A percentile compares a stretch with the other conserved stretches of the same genome.
Conservation (phyloP, 2,797 vertebrate genomes). For the Anguilla anguilla region DNA sequence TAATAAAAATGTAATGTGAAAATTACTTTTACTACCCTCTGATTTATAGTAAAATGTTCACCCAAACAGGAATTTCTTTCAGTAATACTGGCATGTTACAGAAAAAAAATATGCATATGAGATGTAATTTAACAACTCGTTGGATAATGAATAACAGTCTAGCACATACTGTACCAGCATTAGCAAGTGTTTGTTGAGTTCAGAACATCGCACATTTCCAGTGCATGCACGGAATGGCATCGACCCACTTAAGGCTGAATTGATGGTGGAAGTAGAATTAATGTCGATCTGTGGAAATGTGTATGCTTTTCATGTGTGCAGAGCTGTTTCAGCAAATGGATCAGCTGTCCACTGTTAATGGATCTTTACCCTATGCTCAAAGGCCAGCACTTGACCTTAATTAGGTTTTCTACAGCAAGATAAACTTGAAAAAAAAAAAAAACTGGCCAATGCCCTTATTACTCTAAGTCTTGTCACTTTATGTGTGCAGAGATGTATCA, state of each 20-base stretch:
- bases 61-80: not conserved
- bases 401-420: not conserved
- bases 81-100: not conserved
- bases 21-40: not conserved
- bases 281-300: not conserved
- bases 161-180: not conserved
- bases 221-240: not conserved
- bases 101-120: not conserved
- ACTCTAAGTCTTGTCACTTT: not conserved
- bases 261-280: not conserved
- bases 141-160: not conserved
- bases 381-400: conserved; percentile 13
- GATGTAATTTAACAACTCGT: not conserved
- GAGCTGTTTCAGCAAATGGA: not conserved
- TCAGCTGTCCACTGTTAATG: not conserved
- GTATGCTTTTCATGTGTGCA: not conserved
- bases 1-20: too few species aligned
- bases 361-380: not conserved
- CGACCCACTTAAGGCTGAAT: not conserved
- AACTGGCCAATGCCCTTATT: not conserved
- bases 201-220: not conserved
- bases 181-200: not conserved
- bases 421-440: not conserved
- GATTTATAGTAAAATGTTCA: not conserved
- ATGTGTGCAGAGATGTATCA: not conserved